Conservation (phyloP, 2,888 invertebrate genomes). For the Drosophila gaucha region DNA sequence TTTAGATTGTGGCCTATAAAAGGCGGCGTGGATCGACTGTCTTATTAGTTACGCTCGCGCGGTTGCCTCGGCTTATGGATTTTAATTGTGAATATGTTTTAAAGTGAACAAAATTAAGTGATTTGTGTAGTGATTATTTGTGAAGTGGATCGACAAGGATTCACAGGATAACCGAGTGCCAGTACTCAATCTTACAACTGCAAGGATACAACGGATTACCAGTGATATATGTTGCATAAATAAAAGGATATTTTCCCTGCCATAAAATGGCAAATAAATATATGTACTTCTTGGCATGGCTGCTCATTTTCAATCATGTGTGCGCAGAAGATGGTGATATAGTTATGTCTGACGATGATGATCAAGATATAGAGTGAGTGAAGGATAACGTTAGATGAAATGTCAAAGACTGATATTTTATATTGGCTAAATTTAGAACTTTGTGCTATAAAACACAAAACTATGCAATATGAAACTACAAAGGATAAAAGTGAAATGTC, state of each 20-base stretch:
- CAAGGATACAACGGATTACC: conserved; percentile 36
- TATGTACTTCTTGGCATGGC: conserved; percentile 33
- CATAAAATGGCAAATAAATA: conserved; percentile 49
- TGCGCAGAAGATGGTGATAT: conserved; percentile 63
- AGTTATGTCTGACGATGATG: conserved; percentile 64
- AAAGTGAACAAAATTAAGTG: conserved; percentile 29
- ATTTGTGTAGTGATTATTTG: conserved; percentile 14
- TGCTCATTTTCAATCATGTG: conserved; percentile 38
- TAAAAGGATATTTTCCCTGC: conserved; percentile 13
- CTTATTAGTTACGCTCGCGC: conserved; percentile 55
- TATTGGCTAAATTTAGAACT: too few relatives aligned
- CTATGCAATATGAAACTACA: neutral
- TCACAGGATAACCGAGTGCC: conserved; percentile 26
- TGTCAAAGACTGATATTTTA: too few relatives aligned
- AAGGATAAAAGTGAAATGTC: neutral
- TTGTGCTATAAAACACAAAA: neutral
- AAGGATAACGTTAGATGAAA: neutral
- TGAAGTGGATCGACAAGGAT: conserved; percentile 25
- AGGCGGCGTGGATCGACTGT: conserved; percentile 22
- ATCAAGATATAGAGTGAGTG: conserved; percentile 64
- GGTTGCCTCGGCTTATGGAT: conserved; percentile 26
- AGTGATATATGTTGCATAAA: conserved; percentile 33
- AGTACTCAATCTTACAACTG: too few relatives aligned
- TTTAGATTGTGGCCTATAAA: conserved; percentile 53
- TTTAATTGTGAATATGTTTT: conserved; percentile 23